Conservation (phyloP, 2,888 invertebrate species). For the Argyresthia goedartella region DNA sequence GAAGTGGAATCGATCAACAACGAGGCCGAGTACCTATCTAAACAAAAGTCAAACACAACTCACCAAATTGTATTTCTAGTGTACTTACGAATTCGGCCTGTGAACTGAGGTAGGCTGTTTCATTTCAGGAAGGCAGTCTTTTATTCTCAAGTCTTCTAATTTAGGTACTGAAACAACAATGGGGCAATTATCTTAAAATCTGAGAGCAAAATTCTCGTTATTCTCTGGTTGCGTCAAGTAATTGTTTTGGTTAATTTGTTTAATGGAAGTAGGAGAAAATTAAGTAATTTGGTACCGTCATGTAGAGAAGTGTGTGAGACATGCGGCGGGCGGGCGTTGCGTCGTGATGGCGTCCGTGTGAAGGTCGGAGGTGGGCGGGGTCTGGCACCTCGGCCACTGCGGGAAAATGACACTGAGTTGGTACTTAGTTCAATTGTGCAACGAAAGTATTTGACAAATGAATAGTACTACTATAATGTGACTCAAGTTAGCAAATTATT, state of each 20-base stretch:
- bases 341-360: slow-evolving; percentile 82
- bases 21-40: background rate
- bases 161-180: slow-evolving; percentile 45
- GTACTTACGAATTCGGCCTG: slow-evolving; percentile 62
- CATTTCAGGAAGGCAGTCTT: slow-evolving; percentile 63
- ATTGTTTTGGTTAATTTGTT: no score
- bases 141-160: slow-evolving; percentile 68
- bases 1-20: background rate
- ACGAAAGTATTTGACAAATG: no score
- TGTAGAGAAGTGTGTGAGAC: slow-evolving; percentile 47
- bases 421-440: no score
- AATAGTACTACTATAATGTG: no score
- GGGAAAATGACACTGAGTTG: background rate
- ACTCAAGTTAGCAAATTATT: no score
- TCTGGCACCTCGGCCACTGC: slow-evolving; percentile 73
- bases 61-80: background rate
- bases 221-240: no score
- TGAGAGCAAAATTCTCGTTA: no score
- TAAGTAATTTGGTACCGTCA: slow-evolving; percentile 37
- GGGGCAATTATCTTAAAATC: background rate
- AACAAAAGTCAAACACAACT: background rate
- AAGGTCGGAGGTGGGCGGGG: slow-evolving; percentile 78
- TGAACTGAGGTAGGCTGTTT: slow-evolving; percentile 66
- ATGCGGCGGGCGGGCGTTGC: slow-evolving; percentile 74
- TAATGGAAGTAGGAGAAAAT: background rate